Base-by-base conservation (phyloP, 2,888 invertebrate genomes). In the Dryobota labecula region DNA sequence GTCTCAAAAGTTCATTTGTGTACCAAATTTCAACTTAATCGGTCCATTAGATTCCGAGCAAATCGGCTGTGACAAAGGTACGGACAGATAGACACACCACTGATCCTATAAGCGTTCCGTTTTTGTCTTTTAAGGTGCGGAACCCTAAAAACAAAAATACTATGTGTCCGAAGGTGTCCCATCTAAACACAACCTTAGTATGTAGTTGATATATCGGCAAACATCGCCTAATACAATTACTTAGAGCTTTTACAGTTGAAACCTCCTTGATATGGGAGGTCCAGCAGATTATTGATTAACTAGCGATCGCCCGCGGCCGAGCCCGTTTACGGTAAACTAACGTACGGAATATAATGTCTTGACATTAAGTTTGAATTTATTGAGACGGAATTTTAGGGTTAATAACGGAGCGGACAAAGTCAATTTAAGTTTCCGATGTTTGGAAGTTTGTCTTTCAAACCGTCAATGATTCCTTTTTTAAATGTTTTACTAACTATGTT, bases 201-300 rank as follows among this genome's bases (percentile, higher is more conserved):
- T 64, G 36, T 20, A 54, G 69, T 68, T 80, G 24, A 80, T 77
- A 57, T 79, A 77, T 73, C 43, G 73, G 80, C 73, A 70, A 83
- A 82, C 83, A 80, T 80, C 73, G 70, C 30, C 57, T 82, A 83
- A 82, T 74, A 83, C 64, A 69, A 82, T 84, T 82, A 79, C 73
- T 79, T 80, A 83, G 60, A 70, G 81, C 80, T 80, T 83, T 83
- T 83, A 64, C 83, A 77, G 82, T 70, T 63, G 36, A 63, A 70
- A 75, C 82, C 80, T 73, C 80, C 80, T 83, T 81, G 81, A 80
- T 83, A 75, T 73, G 72, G 30, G 74, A 75, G 83, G 80, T 83
- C 83, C 78, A 80, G 78, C 73, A 80, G 78, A 80, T 80, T 80
- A 80, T 82, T 80, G 82, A 82, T 83, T 78, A 80, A 82, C 82